Conservation (phyloP, 2,797 vertebrate genomes). For the Channa striata region DNA sequence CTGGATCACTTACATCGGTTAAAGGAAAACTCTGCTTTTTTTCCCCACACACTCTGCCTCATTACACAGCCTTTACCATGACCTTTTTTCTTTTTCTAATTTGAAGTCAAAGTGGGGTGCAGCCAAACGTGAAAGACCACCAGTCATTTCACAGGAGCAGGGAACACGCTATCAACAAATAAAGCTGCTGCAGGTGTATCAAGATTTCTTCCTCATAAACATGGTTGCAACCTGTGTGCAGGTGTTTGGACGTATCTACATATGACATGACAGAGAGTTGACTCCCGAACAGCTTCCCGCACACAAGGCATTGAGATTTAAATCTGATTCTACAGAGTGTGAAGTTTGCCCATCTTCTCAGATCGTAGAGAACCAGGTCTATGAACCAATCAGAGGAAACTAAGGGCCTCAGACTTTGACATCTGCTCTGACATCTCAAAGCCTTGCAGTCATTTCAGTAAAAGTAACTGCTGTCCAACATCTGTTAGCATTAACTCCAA, state of each 20-base stretch:
- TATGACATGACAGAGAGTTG: not conserved
- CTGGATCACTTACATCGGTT: conserved; percentile 37
- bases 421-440: too few species aligned
- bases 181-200: conserved; percentile 1
- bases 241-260: not conserved
- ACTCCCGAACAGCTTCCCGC: not conserved
- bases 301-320: too few species aligned
- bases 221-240: conserved; percentile 27
- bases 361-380: too few species aligned
- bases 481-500: too few species aligned
- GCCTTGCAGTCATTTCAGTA: too few species aligned
- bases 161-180: conserved; percentile 21
- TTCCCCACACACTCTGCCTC: too few species aligned
- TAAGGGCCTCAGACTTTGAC: too few species aligned
- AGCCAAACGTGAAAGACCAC: not conserved
- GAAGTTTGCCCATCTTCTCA: too few species aligned
- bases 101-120: not conserved
- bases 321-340: too few species aligned
- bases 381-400: too few species aligned
- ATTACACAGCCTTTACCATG: not conserved
- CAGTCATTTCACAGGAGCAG: conserved; percentile 20
- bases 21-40: not conserved
- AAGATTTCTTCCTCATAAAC: conserved; percentile 2
- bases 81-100: not conserved
- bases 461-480: too few species aligned